Evolutionary conservation across 2,888 invertebrate genomes (phyloP).

Genomic region (Leucoma salicis): DNA sequence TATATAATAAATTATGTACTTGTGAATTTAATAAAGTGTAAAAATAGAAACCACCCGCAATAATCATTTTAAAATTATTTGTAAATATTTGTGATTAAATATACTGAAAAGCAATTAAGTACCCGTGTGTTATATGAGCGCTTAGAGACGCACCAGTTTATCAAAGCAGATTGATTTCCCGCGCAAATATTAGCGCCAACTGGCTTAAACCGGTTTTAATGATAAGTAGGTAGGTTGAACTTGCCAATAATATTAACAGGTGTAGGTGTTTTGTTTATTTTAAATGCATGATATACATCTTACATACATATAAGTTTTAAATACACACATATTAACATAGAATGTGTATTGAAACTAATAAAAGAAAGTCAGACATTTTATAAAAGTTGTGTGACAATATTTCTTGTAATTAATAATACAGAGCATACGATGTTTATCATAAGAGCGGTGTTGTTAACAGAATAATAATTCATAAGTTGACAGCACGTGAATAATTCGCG

Average conservation of each 20-base stretch:
- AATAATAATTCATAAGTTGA: slow-evolving; percentile 74
- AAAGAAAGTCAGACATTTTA: not conserved
- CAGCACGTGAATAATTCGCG: slow-evolving; percentile 75
- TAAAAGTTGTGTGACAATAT: not conserved
- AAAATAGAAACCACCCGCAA: no score
- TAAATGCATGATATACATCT: no score
- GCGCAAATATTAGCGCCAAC: slow-evolving; percentile 19
- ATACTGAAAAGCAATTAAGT: no score
- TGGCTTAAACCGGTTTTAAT: slow-evolving; percentile 8
- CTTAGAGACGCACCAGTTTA: no score
- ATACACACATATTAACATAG: no score
- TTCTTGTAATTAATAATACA: slow-evolving; percentile 43
- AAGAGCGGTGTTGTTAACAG: slow-evolving; percentile 59
- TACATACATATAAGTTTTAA: no score
- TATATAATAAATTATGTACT: no score
- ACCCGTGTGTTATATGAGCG: no score
- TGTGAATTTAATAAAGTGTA: no score
- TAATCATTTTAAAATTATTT: no score
- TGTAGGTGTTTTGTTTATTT: slow-evolving; percentile 4
- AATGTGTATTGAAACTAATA: not conserved
- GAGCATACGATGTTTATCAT: slow-evolving; percentile 50
- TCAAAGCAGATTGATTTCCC: no score
- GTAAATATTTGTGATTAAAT: no score
- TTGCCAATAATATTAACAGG: not conserved
- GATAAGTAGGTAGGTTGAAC: slow-evolving; percentile 6